Conservation (phyloP, 92 coral and sea anemone genomes). For the Anthopleura xanthogrammica region DNA sequence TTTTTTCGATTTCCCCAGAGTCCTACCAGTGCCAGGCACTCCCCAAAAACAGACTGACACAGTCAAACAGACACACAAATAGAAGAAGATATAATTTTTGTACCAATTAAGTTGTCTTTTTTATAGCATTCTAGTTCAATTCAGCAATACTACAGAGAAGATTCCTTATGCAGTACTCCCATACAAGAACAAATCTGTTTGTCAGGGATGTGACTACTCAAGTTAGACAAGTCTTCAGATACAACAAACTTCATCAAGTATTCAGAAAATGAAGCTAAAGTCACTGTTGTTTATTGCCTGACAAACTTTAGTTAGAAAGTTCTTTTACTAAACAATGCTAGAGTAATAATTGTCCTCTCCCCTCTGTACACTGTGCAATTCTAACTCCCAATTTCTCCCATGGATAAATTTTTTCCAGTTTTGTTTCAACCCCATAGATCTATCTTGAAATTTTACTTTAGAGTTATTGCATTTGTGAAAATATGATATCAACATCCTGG, state of each 20-base stretch:
- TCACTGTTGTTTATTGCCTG: no score
- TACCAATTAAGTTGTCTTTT: not conserved
- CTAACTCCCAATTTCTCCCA: not conserved
- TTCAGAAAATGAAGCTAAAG: not conserved
- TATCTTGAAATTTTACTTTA: not conserved
- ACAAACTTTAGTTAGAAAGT: not conserved
- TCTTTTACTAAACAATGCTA: not conserved
- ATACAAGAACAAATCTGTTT: not conserved
- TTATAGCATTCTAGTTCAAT: not conserved
- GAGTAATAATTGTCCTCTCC: not conserved
- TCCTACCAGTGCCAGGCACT: no score
- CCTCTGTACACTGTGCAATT: not conserved
- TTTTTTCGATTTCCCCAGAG: no score
- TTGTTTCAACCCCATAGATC: not conserved
- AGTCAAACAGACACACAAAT: not conserved
- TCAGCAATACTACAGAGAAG: not conserved
- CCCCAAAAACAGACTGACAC: no score
- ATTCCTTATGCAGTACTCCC: conserved; percentile 1
- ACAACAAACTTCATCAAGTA: not conserved
- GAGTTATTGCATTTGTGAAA: not conserved
- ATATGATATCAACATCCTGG: not conserved
- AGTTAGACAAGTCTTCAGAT: not conserved
- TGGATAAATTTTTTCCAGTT: not conserved
- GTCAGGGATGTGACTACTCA: not conserved
- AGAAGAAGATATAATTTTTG: not conserved